Percentiles rank a stretch among this genome's conserved stretches.
Conservation (phyloP, 2,888 invertebrate species). For the Nymphalis c-album region DNA sequence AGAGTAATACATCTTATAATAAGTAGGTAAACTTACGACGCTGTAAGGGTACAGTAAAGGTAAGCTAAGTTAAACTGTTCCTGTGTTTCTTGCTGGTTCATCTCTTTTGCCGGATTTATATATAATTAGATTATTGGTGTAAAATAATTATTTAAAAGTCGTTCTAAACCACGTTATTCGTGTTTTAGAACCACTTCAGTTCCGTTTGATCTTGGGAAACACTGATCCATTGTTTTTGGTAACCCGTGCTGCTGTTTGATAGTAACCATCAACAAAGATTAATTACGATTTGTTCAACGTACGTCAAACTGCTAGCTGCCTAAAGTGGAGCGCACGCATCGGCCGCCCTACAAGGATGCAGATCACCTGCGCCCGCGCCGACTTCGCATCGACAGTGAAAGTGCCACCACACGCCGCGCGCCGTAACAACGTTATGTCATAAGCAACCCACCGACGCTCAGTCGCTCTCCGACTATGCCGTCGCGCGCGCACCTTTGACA, state of each 20-base stretch:
- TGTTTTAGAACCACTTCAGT: no score
- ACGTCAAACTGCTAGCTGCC: conserved; percentile 8
- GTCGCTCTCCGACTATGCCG: conserved; percentile 69
- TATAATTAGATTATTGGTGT: no score
- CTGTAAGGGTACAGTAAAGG: no score
- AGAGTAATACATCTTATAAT: no score
- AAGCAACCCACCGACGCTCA: conserved; percentile 49
- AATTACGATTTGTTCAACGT: neutral
- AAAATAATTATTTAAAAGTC: no score
- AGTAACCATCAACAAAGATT: neutral
- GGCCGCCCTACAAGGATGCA: conserved; percentile 50
- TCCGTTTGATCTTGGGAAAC: no score
- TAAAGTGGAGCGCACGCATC: conserved; percentile 39
- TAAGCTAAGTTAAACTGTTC: no score
- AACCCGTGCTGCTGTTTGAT: neutral
- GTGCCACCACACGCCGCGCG: conserved; percentile 50
- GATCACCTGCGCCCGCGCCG: conserved; percentile 43
- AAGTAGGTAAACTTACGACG: no score
- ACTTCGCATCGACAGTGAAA: conserved; percentile 63
- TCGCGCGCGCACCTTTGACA: conserved; percentile 65
- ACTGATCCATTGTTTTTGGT: no score
- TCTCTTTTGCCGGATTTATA: no score
- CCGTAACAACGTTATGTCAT: conserved; percentile 77
- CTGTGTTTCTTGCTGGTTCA: no score
- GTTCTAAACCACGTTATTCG: no score